Evolutionary conservation across 2,113 vertebrate genomes (phyloP).

Genomic region (Glaucidium brasilianum): DNA sequence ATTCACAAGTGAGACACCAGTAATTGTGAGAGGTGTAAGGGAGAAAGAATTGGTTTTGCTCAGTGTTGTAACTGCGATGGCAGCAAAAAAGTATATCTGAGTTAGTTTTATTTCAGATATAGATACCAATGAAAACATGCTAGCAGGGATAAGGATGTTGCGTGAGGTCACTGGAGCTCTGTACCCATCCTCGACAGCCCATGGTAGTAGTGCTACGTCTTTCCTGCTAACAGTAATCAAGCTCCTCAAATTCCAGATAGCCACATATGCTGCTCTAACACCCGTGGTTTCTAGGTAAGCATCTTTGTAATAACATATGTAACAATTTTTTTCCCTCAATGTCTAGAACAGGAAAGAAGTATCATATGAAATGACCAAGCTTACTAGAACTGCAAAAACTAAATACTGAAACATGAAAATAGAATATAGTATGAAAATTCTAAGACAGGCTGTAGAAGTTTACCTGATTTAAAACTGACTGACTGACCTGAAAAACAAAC

Average conservation of each 20-base stretch:
- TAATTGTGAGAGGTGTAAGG: not conserved
- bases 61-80: not conserved
- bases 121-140: not conserved
- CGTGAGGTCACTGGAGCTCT: not conserved
- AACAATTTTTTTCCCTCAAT: not conserved
- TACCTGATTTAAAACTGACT: not conserved
- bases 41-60: not conserved
- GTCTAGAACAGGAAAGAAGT: not conserved
- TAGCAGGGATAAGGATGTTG: not conserved
- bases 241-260: not conserved
- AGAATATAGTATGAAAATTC: not conserved
- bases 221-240: not conserved
- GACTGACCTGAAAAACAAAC: not conserved
- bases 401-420: not conserved
- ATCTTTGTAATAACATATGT: not conserved
- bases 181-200: not conserved
- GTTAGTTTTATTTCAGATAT: not conserved
- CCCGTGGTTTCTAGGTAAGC: not conserved
- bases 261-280: not conserved
- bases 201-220: not conserved
- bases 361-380: not conserved
- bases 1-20: not conserved
- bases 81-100: not conserved
- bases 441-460: not conserved
- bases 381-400: not conserved